A percentile compares a stretch with the other conserved stretches of the same genome.
These are phyloP conservation scores for Eubucco bourcierii DNA, from an alignment of 2,113 vertebrate species.

Conservation along the genomic window DNA sequence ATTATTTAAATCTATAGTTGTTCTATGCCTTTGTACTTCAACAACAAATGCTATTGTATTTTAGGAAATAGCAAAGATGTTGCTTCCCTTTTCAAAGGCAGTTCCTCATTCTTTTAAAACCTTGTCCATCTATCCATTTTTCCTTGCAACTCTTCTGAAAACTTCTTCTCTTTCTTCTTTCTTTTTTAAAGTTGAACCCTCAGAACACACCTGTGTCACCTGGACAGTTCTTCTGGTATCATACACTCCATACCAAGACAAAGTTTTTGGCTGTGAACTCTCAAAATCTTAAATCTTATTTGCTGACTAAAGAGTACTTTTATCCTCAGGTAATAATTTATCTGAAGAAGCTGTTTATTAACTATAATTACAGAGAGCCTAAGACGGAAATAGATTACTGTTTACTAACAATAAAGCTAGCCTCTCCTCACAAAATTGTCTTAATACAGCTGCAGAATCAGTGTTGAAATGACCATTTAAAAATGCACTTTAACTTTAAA, in stretches of 20 bases:
- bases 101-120: background rate
- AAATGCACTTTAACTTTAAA: background rate
- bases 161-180: background rate
- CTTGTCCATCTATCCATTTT: background rate
- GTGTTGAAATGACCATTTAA: background rate
- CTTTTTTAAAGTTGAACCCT: background rate
- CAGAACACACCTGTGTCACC: background rate
- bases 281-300: background rate
- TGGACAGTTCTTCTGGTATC: background rate
- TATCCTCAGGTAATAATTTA: conserved; percentile 45
- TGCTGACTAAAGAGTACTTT: conserved; percentile 38
- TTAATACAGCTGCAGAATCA: background rate
- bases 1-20: background rate
- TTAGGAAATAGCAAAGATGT: background rate
- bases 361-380: background rate
- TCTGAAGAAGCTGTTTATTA: conserved; percentile 48
- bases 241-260: accelerated
- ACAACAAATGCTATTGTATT: background rate
- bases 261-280: background rate
- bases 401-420: background rate
- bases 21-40: background rate
- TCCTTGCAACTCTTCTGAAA: background rate
- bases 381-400: background rate
- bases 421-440: background rate
- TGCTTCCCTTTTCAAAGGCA: background rate